These are phyloP conservation scores for Diadromus collaris DNA, from an alignment of 2,888 invertebrate genomes.

Conservation along the genomic window DNA sequence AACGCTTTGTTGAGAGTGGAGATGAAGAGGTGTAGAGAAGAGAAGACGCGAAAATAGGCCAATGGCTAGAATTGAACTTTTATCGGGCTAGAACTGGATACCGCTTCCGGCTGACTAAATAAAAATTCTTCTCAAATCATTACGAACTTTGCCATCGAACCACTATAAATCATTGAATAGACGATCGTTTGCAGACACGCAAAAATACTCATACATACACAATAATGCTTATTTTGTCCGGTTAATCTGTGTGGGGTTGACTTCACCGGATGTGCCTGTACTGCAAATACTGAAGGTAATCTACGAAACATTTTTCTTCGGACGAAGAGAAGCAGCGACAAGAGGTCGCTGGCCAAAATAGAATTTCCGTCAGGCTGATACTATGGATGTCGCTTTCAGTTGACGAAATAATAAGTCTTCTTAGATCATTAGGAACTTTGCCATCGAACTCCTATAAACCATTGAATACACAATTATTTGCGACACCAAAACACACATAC, in stretches of 20 bases:
- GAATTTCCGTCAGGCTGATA: constrained; percentile 53
- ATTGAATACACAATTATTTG: constrained; percentile 7
- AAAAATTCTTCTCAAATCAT: constrained; percentile 36
- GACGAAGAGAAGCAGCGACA: neutral
- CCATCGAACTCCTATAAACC: constrained; percentile 1
- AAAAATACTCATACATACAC: too few species aligned
- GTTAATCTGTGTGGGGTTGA: too few species aligned
- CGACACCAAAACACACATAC: constrained; percentile 19
- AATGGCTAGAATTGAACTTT: constrained; percentile 57
- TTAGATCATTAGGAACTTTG: constrained; percentile 36
- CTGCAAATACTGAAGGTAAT: too few species aligned
- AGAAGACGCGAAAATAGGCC: constrained; percentile 7
- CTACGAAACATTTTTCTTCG: too few species aligned
- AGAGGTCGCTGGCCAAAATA: constrained; percentile 46
- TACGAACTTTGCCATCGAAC: constrained; percentile 11
- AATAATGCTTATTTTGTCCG: too few species aligned
- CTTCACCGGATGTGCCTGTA: too few species aligned
- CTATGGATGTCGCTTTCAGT: constrained; percentile 12
- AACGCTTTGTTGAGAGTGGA: constrained; percentile 8
- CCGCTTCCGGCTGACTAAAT: constrained; percentile 10
- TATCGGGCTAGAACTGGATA: constrained; percentile 42
- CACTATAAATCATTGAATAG: constrained; percentile 8
- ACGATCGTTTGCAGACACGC: neutral
- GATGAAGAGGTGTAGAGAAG: neutral
- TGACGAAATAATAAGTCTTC: constrained; percentile 21